Base-by-base conservation (phyloP, 2,888 invertebrate genomes). In the Brachyptera putata region DNA sequence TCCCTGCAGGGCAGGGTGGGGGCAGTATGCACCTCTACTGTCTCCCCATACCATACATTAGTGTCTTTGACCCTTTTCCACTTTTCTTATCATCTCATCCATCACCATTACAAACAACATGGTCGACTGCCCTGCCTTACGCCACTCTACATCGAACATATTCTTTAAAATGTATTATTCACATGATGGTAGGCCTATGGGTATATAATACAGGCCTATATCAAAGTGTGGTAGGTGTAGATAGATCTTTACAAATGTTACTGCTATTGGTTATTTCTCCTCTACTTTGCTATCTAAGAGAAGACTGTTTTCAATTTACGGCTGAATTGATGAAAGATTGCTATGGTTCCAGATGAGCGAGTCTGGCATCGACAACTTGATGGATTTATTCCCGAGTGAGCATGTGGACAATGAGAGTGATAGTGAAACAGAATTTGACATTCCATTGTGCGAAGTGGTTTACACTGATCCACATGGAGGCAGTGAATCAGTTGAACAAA, bases 361-460 rank as follows among this genome's bases (percentile, higher is more conserved):
- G 13, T 11, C 34, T 16, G 18, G 36, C 2, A 9, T 34, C 3
- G 46, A 46, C 7, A 46, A 24, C 2, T 21, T 24, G 7, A 16
- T 53, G 34, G 53, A 53, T 21, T 16, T 53, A 18, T 36, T 53
- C 21, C 53, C 53, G 16, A 16, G 13, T 21, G 53, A 53, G n/a
- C 21, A 21, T 46, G 46, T n/a, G 9, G 30, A 36, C 50, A n/a
- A 49, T 3, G 53, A 53, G 13, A 53, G 53, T 13, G 53, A 53
- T 22, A 53, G 53, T 13, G 53, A 53, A 22, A 18, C 53, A 11
- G 53, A 53, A 11, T 53, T 53, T 36, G 53, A 53, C 16, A n/a
- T 53, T 11, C 53, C 53, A 5, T 18, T 36, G 9, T 53, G 53
- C 24, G 53, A 53, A 21, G 53, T 53, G 18, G 34, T 53, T 18